A percentile compares a stretch with the other conserved stretches of the same genome.
phyloP scores from a whole-genome alignment of 2,113 vertebrate genomes.

The Balaeniceps rex region DNA sequence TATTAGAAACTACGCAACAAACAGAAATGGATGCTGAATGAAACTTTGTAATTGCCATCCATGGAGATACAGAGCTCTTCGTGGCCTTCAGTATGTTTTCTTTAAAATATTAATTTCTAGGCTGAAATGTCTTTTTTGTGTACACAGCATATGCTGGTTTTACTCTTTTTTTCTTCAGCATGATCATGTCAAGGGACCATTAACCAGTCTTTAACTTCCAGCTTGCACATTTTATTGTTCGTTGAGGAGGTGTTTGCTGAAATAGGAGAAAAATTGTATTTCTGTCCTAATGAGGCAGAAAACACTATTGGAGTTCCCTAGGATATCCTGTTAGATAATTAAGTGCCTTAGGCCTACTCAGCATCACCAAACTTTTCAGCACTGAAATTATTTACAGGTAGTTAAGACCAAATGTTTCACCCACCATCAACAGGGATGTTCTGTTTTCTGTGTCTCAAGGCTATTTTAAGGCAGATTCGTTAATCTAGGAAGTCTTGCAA shows the following conservation, averaged over 20 bases:
- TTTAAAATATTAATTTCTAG: not conserved
- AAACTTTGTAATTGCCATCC: not conserved
- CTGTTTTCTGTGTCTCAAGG: not conserved
- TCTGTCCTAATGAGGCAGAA: not conserved
- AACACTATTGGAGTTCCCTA: not conserved
- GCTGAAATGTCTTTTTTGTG: not conserved
- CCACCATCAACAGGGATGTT: not conserved
- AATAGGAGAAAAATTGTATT: not conserved
- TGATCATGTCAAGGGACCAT: not conserved
- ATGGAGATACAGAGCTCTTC: not conserved
- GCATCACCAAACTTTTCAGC: not conserved
- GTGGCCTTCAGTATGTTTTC: not conserved
- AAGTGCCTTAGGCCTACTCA: not conserved
- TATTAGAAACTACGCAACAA: not conserved
- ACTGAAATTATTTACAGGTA: not conserved
- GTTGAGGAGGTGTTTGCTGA: not conserved
- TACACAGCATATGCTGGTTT: not conserved
- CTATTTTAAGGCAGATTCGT: not conserved
- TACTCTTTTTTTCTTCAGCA: not conserved
- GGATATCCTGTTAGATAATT: not conserved
- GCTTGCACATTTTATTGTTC: not conserved
- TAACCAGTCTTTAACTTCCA: conserved; percentile 6
- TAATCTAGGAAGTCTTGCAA: not conserved
- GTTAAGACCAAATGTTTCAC: not conserved
- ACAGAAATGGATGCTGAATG: not conserved